phyloP scores from a whole-genome alignment of 2,888 invertebrate genomes.

The Icerya purchasi region DNA sequence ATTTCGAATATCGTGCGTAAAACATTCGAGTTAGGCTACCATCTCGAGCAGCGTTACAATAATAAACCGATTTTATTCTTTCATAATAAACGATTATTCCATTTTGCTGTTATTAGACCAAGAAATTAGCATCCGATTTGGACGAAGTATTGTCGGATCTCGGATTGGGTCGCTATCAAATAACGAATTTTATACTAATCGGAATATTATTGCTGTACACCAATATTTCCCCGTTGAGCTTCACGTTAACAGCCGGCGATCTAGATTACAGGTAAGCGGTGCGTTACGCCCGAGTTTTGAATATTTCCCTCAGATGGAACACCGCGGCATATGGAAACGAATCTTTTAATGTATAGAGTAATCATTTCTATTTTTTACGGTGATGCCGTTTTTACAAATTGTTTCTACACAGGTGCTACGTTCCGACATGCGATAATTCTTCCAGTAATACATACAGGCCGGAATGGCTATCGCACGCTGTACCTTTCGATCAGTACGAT shows the following conservation, averaged over 20 bases:
- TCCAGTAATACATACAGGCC: slow-evolving; percentile 9
- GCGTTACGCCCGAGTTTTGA: too few relatives aligned
- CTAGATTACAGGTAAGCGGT: slow-evolving; percentile 42
- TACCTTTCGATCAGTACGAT: slow-evolving; percentile 12
- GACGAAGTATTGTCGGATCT: slow-evolving; percentile 33
- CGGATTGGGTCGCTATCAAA: slow-evolving; percentile 19
- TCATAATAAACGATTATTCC: too few relatives aligned
- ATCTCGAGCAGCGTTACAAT: too few relatives aligned
- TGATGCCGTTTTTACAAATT: too few relatives aligned
- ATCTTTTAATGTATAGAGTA: too few relatives aligned
- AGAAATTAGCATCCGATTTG: slow-evolving; percentile 27
- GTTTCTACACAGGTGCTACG: slow-evolving; percentile 14
- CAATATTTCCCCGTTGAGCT: slow-evolving; percentile 41
- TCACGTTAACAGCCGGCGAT: slow-evolving; percentile 46
- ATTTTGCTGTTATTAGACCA: too few relatives aligned
- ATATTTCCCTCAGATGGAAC: too few relatives aligned
- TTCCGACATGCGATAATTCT: slow-evolving; percentile 17
- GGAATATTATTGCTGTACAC: slow-evolving; percentile 34
- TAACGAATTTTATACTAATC: slow-evolving; percentile 12
- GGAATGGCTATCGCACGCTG: slow-evolving; percentile 16
- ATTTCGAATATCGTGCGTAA: too few relatives aligned
- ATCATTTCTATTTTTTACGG: too few relatives aligned
- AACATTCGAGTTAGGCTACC: too few relatives aligned
- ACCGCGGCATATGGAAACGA: too few relatives aligned
- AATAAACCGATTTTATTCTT: too few relatives aligned